Percentiles rank a stretch among this genome's conserved stretches.
phyloP scores from a whole-genome alignment of 2,113 vertebrate species.

The Indri indri region DNA sequence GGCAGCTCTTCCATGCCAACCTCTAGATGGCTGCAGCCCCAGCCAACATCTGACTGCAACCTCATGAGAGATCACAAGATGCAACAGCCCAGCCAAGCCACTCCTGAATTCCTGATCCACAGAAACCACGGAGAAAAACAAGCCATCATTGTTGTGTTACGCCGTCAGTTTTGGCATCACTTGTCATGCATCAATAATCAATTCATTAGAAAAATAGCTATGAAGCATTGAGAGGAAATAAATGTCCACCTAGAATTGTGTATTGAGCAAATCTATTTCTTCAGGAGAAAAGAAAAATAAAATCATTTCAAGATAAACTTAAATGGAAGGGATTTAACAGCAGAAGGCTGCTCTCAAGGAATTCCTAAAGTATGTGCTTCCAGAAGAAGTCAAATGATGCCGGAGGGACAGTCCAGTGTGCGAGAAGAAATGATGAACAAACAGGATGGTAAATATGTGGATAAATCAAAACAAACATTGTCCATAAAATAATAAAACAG shows the following conservation, averaged over 20 bases:
- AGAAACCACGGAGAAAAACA: not conserved
- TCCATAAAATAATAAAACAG: not conserved
- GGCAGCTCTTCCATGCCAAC: not conserved
- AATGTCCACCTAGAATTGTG: not conserved
- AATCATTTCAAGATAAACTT: not conserved
- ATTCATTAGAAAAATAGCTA: not conserved
- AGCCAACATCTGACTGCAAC: not conserved
- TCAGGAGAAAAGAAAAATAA: not conserved
- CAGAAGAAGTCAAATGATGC: not conserved
- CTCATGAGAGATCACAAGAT: not conserved
- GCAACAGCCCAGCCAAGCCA: not conserved
- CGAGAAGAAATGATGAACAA: not conserved
- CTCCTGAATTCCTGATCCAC: not conserved
- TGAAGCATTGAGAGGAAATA: not conserved
- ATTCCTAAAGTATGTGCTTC: not conserved
- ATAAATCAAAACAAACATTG: not conserved
- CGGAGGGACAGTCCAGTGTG: not conserved
- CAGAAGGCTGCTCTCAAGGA: not conserved
- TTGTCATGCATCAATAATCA: not conserved
- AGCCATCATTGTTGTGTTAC: not conserved
- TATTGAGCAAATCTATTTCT: not conserved
- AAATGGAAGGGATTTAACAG: not conserved
- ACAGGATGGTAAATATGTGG: not conserved
- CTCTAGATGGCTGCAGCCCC: not conserved
- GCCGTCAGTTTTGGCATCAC: not conserved